Evolutionary conservation across 2,888 invertebrate genomes (phyloP).

Genomic region (Selenia dentaria): DNA sequence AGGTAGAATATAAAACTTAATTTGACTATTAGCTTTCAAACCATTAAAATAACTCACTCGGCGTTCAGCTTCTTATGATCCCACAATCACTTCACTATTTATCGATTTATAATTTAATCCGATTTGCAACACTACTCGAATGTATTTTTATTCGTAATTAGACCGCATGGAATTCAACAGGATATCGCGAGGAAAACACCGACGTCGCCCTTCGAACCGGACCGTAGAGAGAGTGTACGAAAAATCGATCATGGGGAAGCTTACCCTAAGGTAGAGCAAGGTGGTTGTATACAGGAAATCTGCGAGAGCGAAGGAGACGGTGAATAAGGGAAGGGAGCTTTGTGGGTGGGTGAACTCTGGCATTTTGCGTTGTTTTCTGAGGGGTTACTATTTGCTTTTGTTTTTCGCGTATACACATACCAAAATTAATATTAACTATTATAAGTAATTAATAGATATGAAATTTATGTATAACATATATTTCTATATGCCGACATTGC

Average conservation of each 20-base stretch:
- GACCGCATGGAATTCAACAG: constrained; percentile 21
- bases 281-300: constrained; percentile 11
- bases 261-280: constrained; percentile 11
- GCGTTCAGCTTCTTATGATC: constrained; percentile 1
- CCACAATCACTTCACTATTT: constrained; percentile 16
- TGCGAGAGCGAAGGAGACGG: constrained; percentile 20
- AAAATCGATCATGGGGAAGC: constrained; percentile 19
- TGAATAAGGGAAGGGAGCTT: constrained; percentile 26
- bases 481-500: too few relatives aligned
- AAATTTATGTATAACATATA: too few relatives aligned
- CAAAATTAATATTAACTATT: too few relatives aligned
- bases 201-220: constrained; percentile 9
- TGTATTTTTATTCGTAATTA: constrained; percentile 1
- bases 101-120: background rate
- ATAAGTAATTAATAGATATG: too few relatives aligned
- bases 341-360: constrained; percentile 15
- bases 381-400: constrained; percentile 28
- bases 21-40: too few relatives aligned
- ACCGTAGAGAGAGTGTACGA: constrained; percentile 8
- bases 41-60: constrained; percentile 1
- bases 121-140: background rate
- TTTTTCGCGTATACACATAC: constrained; percentile 4
- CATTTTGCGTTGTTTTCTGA: constrained; percentile 32
- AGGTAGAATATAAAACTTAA: too few relatives aligned
- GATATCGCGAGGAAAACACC: constrained; percentile 6